Base-by-base conservation (phyloP, 2,888 invertebrate genomes). In the Pachycephus smyrnensis region DNA sequence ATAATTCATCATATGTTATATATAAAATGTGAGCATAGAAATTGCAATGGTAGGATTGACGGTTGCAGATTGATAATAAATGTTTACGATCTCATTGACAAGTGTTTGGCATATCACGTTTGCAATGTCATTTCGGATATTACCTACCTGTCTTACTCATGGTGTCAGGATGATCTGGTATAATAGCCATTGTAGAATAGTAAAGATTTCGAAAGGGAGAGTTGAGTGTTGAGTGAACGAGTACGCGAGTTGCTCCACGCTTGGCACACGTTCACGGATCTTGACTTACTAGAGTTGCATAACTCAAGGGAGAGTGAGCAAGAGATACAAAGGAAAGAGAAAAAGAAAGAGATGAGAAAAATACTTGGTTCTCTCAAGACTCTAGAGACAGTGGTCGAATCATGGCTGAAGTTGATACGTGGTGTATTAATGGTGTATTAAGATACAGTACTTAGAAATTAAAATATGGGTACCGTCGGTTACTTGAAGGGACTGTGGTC, bases 101-200 rank as follows among this genome's bases (percentile, higher is more conserved):
- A 23, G 55, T 55, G 2, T 23, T 55, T 55, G 6, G 23, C 55
- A 15, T 55, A 4, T 55, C 6, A 6, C 55, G 55, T 23, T 55
- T 55, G 23, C 55, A 9, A 23, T 55, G 55, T 23, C 55, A 55
- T 55, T 23, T 23, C 23, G 23, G 15, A 23, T 2, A 23, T 23
- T 2, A 9, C 23, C 55, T 23, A 23, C 23, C 55, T 55, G 23
- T 55, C 23, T 55, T 23, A 55, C 23, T 23, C 23, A 69, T 71
- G 71, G 73, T 36, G 68, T 35, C 35, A 69, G 71, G 75, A 55
- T 75, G 55, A 55, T 55, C 55, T 9, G 55, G 55, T 55, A 55
- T 23, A 55, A 55, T 55, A 55, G 55, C 9, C 55, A 55, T 55
- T 55, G 55, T 55, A 55, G 23, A 55, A 55, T 55, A 55, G 23